A percentile compares a stretch with the other conserved stretches of the same genome.
Evolutionary conservation across 1,140 invertebrate genomes (phyloP).

Genomic region (Saccostrea cuccullata): DNA sequence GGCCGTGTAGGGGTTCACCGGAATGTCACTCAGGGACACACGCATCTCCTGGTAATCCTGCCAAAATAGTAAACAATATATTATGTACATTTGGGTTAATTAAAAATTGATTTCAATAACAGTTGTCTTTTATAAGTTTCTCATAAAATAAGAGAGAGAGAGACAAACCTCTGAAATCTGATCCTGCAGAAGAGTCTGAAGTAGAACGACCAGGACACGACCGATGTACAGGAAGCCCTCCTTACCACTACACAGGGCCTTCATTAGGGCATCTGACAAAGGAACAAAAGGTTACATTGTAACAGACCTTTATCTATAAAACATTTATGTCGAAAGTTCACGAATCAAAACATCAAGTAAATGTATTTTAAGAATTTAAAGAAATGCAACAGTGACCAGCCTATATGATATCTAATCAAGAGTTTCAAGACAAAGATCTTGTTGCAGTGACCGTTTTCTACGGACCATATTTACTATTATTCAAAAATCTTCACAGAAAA

Average conservation of each 20-base stretch:
- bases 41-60: conserved; percentile 75
- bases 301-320: too few species aligned
- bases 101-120: neutral
- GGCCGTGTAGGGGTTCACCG: conserved; percentile 72
- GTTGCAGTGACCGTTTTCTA: too few species aligned
- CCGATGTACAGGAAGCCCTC: conserved; percentile 72
- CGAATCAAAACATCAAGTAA: too few species aligned
- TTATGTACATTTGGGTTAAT: too few species aligned
- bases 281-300: conserved; percentile 34
- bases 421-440: too few species aligned
- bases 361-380: too few species aligned
- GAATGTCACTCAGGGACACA: conserved; percentile 71
- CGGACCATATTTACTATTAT: too few species aligned
- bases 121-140: neutral
- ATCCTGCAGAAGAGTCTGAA: conserved; percentile 77
- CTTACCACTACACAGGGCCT: conserved; percentile 67
- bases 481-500: too few species aligned
- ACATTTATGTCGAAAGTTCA: too few species aligned
- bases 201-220: conserved; percentile 67
- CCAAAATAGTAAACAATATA: too few species aligned
- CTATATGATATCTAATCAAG: too few species aligned
- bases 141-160: neutral
- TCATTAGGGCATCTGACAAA: conserved; percentile 72
- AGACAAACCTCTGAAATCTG: conserved; percentile 73
- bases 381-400: too few species aligned